These are phyloP conservation scores for Triplophysa bombifrons DNA, from an alignment of 2,797 vertebrate genomes.

Conservation along the genomic window DNA sequence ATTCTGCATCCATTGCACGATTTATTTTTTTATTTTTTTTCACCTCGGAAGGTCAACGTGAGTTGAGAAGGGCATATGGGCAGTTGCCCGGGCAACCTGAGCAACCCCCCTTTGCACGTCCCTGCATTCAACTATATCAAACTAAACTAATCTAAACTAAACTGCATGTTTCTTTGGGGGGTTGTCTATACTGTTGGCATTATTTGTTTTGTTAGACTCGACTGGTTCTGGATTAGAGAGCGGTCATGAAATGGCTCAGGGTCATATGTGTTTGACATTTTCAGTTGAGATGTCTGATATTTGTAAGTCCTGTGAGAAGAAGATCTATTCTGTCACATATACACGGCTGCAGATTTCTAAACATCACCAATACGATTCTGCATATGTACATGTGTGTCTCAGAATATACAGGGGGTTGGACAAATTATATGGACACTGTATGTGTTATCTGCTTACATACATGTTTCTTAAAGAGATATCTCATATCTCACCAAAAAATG, in stretches of 20 bases:
- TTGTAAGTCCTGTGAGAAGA: slow-evolving; percentile 5
- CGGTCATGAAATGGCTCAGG: background rate
- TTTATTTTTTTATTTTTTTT: no score
- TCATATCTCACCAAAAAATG: no score
- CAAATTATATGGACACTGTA: no score
- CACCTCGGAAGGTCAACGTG: no score
- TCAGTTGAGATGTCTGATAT: slow-evolving; percentile 7
- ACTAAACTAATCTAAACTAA: background rate
- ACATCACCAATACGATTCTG: background rate
- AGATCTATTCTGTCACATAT: slow-evolving; percentile 1
- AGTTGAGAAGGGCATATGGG: no score
- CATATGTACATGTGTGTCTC: slow-evolving; percentile 11
- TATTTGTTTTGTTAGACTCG: slow-evolving; percentile 2
- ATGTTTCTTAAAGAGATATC: no score
- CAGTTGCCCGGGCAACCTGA: no score
- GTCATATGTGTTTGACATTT: background rate
- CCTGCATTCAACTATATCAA: background rate
- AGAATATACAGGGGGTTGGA: background rate
- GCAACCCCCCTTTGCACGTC: no score
- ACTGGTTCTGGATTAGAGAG: slow-evolving; percentile 5
- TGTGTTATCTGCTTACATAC: no score
- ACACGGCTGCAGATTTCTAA: background rate
- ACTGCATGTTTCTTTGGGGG: background rate
- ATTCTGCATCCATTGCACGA: no score
- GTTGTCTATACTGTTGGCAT: background rate